Conservation (phyloP, 2,888 invertebrate genomes). For the Criorhina ranunculi region DNA sequence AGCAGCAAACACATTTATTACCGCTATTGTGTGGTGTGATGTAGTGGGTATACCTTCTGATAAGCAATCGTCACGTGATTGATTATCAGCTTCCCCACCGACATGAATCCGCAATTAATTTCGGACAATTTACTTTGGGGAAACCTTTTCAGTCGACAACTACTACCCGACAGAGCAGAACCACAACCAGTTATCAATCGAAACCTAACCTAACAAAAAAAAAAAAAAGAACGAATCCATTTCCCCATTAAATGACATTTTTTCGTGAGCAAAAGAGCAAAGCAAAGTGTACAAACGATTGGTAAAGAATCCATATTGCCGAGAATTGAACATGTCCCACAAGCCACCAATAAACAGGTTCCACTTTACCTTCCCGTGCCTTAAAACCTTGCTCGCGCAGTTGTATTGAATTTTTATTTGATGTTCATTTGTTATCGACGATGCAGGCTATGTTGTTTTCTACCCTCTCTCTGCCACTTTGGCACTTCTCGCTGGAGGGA, state of each 20-base stretch:
- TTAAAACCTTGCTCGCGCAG: not conserved
- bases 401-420: slow-evolving; percentile 58
- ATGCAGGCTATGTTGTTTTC: slow-evolving; percentile 40
- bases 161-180: not conserved
- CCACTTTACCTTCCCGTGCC: slow-evolving; percentile 13
- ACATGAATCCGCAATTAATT: slow-evolving; percentile 59
- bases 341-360: slow-evolving; percentile 63
- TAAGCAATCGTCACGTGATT: slow-evolving; percentile 66
- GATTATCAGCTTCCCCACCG: slow-evolving; percentile 41
- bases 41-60: slow-evolving; percentile 31
- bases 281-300: slow-evolving; percentile 1
- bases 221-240: slow-evolving; percentile 9
- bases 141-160: not conserved
- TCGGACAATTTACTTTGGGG: slow-evolving; percentile 23
- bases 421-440: slow-evolving; percentile 65
- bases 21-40: slow-evolving; percentile 9
- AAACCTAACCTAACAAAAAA: slow-evolving; percentile 31
- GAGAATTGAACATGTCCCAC: slow-evolving; percentile 47
- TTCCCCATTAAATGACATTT: slow-evolving; percentile 19
- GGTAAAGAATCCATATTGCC: slow-evolving; percentile 31
- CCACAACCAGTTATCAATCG: slow-evolving; percentile 14
- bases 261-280: slow-evolving; percentile 1
- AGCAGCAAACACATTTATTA: slow-evolving; percentile 41
- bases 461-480: not conserved
- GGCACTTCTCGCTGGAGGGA: not conserved